Conservation (phyloP, 1,140 invertebrate species). For the Aphelinus certus region DNA sequence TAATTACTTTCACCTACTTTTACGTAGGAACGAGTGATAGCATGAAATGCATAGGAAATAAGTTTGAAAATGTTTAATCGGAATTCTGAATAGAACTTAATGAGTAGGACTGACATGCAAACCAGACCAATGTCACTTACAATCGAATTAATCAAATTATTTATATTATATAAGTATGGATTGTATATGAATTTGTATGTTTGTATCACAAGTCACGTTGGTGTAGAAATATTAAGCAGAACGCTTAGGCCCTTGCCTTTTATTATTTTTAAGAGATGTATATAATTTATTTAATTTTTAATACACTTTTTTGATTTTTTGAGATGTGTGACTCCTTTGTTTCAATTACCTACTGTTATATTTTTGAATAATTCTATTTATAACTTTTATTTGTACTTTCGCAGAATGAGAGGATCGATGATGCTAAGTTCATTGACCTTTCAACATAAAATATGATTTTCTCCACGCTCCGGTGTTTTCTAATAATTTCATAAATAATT, state of each 20-base stretch:
- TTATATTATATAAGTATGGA: conserved; percentile 7
- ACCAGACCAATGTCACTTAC: conserved; percentile 6
- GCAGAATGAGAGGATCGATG: too few relatives aligned
- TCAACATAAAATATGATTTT: too few relatives aligned
- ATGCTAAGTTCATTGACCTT: too few relatives aligned
- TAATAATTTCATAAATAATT: too few relatives aligned
- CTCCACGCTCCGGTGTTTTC: too few relatives aligned
- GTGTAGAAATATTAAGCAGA: conserved; percentile 11
- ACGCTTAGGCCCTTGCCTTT: conserved; percentile 41
- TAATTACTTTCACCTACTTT: conserved; percentile 20
- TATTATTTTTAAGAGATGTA: conserved; percentile 34
- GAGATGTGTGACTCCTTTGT: too few relatives aligned
- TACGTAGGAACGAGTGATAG: conserved; percentile 2
- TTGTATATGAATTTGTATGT: conserved; percentile 7
- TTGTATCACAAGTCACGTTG: conserved; percentile 20
- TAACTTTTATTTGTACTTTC: too few relatives aligned
- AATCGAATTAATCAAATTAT: conserved; percentile 24
- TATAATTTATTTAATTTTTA: conserved; percentile 43
- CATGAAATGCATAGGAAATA: background rate
- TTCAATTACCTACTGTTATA: too few relatives aligned
- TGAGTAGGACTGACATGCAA: background rate
- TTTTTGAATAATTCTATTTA: too few relatives aligned
- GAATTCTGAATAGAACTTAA: background rate
- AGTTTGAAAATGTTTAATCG: background rate
- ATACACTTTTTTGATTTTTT: conserved; percentile 16